Evolutionary conservation across 2,888 invertebrate genomes (phyloP), one percentile per base, ranked within the genome.

Genomic region (Agelastica alni): DNA sequence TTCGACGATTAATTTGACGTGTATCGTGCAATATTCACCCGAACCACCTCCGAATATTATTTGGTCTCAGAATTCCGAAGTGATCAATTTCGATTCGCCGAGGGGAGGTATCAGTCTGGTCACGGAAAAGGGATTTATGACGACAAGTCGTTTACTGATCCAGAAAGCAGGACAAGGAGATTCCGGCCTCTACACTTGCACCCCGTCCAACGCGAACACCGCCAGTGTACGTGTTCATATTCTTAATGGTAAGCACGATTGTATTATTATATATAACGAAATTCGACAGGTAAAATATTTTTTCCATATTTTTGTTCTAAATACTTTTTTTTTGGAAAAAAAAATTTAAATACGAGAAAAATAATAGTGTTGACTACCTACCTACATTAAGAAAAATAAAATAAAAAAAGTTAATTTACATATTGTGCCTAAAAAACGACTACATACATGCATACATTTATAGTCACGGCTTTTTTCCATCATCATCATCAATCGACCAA

Each of bases 21-120:
- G 93, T 76, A 84, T 90, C 70, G 90, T 92, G 51, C 84, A 85
- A 70, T 90, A 87, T 72, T 89, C 91, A 14, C 91, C 91, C 43
- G 91, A 92, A 72, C 91, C 92, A 39, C 91, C 92, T 10, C 89
- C 86, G 53, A 83, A 87, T 57, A 90, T 93, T 76, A 83, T 85
- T 63, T 93, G 92, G 93, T 88, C 89, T 64, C 92, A 92, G 76
- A 88, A 92, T 78, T 76, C 77, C 62, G 81, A 91, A 46, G 59
- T 86, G 71, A 92, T 93, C 81, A 93, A 91, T 81, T 93, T 92
- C 78, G 92, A 93, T 79, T 92, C 93, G 52, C 90, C 91, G 26
- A 84, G 92, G 45, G 93, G 93, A 36, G 93, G 93, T 32, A 89
- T 93, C 78, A 91, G 90, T 69, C 80, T 93, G 67, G 89, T 93